Percentiles rank a stretch among this genome's conserved stretches.
Conservation (phyloP, 2,797 vertebrate genomes). For the Darevskia mixta region DNA sequence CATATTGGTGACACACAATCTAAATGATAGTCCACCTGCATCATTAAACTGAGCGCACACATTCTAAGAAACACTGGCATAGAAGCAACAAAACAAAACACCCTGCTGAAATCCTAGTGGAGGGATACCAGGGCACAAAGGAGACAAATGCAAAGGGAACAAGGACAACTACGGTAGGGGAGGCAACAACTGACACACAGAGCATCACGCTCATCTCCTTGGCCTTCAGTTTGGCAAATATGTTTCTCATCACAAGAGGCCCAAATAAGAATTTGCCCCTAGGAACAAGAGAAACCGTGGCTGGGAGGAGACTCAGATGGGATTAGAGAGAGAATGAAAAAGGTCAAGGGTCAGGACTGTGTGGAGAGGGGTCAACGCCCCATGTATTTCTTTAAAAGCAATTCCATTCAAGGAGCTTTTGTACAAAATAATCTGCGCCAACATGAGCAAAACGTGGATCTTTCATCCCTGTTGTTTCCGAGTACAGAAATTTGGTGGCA, state of each 20-base stretch:
- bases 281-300: conserved; percentile 64
- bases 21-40: background rate
- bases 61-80: background rate
- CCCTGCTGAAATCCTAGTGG: background rate
- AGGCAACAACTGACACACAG: conserved; percentile 3
- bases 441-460: background rate
- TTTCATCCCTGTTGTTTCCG: background rate
- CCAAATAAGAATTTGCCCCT: conserved; percentile 66
- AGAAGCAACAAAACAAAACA: background rate
- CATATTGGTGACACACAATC: background rate
- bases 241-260: conserved; percentile 62
- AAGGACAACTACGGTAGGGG: conserved; percentile 13
- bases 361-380: conserved; percentile 36
- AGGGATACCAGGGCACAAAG: too few species aligned
- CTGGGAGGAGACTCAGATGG: conserved; percentile 69
- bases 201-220: conserved; percentile 14
- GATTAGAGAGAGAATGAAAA: conserved; percentile 61
- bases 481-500: background rate
- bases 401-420: conserved; percentile 49
- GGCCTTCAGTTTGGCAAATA: conserved; percentile 60
- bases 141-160: background rate
- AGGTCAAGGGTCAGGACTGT: conserved; percentile 47
- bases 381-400: background rate
- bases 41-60: too few species aligned
- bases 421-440: conserved; percentile 20